Base-by-base conservation (phyloP, 2,113 vertebrate species). In the Dicentrarchus labrax region DNA sequence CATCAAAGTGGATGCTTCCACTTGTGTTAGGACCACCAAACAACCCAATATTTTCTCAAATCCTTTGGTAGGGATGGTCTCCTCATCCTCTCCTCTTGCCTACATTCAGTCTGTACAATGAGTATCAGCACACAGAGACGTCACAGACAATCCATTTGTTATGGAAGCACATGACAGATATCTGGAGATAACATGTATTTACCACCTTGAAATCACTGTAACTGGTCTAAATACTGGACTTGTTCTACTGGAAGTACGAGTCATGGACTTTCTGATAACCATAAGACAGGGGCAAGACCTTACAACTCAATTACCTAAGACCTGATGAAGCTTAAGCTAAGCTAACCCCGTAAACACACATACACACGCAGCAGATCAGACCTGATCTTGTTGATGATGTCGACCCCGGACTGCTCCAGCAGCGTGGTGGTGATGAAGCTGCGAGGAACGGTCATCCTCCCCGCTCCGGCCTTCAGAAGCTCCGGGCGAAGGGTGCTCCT, bases 301-400 rank as follows among this genome's bases (percentile, higher is more conserved):
- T 8, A 53, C 48, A 39, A 21, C 60, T 62, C 38, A 12, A 8
- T 41, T n/a, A 39, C 60, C 36, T 21, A 61, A 41, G 61, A 64
- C 36, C 16, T 11, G 38, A 64, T 21, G 60, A 41, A 8, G 30
- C 6, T 70, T 1, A 39, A n/a, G 19, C 47, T 21, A 21, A 51
- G 50, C 11, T 41, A 54, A 22, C 22, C 16, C 16, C 0, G 47
- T 11, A 21, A 68, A 36, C 67, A 47, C 59, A 45, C 19, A 21
- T 50, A 36, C 67, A 47, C 59, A 45, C 19, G 2, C 48, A n/a
- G 15, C 43, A 47, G 39, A 13, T 6, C 78, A 30, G 76, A 99
- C 98, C 98, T 99, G 90, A 99, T 99, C 95, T 99, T 99, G 91
- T 99, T 99, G 88, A 98, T 94, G 90, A 99, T 99, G 94, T 99